Evolutionary conservation across 2,797 vertebrate species (phyloP).

Genomic region (Uromys caudimaculatus): DNA sequence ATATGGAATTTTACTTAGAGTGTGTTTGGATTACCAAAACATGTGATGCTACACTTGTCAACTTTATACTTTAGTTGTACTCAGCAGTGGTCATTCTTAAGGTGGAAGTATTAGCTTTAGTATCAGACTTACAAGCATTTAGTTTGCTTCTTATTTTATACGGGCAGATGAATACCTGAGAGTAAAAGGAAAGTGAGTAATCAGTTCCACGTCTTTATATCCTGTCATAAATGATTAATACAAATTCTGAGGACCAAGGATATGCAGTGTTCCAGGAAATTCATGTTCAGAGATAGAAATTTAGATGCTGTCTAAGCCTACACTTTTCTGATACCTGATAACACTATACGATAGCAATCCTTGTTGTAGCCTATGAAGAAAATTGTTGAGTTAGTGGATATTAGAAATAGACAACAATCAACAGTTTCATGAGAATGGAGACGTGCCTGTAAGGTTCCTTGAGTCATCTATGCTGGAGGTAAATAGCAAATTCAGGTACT

Average conservation of each 20-base stretch:
- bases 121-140: background rate
- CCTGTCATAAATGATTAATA: background rate
- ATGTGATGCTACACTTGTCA: background rate
- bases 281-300: background rate
- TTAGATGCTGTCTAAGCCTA: too few relatives aligned
- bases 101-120: background rate
- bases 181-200: background rate
- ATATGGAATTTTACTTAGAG: background rate
- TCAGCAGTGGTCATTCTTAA: background rate
- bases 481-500: too few relatives aligned
- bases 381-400: too few relatives aligned
- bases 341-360: too few relatives aligned
- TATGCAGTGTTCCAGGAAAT: background rate
- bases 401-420: too few relatives aligned
- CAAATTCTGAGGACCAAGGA: background rate
- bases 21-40: background rate
- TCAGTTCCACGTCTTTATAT: background rate
- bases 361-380: too few relatives aligned
- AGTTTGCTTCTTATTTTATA: background rate
- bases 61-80: background rate
- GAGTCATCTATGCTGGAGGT: too few relatives aligned
- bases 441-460: too few relatives aligned
- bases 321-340: too few relatives aligned
- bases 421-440: too few relatives aligned
- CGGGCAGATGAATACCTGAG: background rate